Conservation (phyloP, 2,797 vertebrate species). For the Microctenopoma stevenorrisi region DNA sequence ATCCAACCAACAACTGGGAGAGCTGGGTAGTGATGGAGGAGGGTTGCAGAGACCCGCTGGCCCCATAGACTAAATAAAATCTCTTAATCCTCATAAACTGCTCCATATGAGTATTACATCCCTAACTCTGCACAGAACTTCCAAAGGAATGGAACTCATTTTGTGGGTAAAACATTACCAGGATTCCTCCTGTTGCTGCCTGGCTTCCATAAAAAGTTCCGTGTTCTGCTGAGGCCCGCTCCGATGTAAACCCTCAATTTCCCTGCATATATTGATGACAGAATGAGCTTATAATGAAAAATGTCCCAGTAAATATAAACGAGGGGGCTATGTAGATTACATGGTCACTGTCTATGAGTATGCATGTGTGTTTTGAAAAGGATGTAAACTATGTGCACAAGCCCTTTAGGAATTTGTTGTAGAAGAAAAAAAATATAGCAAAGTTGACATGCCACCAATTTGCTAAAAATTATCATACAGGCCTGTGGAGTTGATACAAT, state of each 20-base stretch:
- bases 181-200: conserved; percentile 65
- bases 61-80: conserved; percentile 82
- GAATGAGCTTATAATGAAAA: conserved; percentile 79
- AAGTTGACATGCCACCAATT: conserved; percentile 45
- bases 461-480: conserved; percentile 46
- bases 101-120: conserved; percentile 83
- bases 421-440: neutral
- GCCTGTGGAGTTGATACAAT: conserved; percentile 54
- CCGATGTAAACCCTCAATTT: conserved; percentile 45
- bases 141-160: conserved; percentile 81
- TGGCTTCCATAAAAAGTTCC: conserved; percentile 72
- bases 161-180: conserved; percentile 78
- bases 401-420: conserved; percentile 30
- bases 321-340: conserved; percentile 58
- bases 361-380: conserved; percentile 47
- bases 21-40: conserved; percentile 44
- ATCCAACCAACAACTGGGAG: conserved; percentile 33
- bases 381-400: conserved; percentile 44
- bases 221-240: conserved; percentile 61
- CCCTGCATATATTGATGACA: conserved; percentile 75
- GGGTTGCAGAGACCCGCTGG: conserved; percentile 57
- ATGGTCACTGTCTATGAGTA: conserved; percentile 53
- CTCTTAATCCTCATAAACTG: conserved; percentile 83
- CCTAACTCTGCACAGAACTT: conserved; percentile 67
- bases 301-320: conserved; percentile 80